Percentiles rank a stretch among this genome's conserved stretches.
These are phyloP conservation scores for Anthonomus grandis DNA, from an alignment of 1,140 invertebrate species.

Conservation along the genomic window DNA sequence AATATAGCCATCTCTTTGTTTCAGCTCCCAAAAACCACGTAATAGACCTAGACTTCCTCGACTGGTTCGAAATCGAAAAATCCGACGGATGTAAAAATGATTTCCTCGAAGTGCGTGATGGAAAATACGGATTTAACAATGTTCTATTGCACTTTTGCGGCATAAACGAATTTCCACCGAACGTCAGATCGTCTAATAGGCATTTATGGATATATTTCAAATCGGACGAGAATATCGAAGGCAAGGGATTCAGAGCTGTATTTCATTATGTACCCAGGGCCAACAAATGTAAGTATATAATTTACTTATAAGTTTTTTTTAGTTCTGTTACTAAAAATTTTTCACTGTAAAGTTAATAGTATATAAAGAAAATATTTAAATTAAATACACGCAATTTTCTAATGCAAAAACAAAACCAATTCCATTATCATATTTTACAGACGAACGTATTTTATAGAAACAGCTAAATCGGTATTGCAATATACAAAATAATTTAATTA, in stretches of 20 bases:
- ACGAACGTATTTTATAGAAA: too few species aligned
- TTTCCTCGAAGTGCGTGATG: constrained; percentile 79
- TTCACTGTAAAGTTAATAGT: too few species aligned
- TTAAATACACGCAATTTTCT: too few species aligned
- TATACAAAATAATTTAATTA: too few species aligned
- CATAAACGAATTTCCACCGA: constrained; percentile 65
- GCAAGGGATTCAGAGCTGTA: constrained; percentile 76
- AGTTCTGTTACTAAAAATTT: too few species aligned
- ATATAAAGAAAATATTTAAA: too few species aligned
- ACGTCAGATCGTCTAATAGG: constrained; percentile 70
- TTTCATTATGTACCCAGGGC: constrained; percentile 38
- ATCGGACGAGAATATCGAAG: constrained; percentile 82
- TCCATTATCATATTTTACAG: too few species aligned
- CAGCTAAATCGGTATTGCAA: too few species aligned
- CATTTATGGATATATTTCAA: constrained; percentile 82
- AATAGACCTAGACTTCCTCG: constrained; percentile 77
- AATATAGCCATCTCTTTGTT: constrained; percentile 53
- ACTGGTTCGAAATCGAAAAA: constrained; percentile 75
- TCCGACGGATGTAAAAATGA: constrained; percentile 76
- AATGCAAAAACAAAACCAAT: too few species aligned
- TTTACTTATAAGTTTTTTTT: too few species aligned
- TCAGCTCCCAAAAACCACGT: constrained; percentile 71
- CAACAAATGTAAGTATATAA: constrained; percentile 32
- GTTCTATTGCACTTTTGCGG: constrained; percentile 68
- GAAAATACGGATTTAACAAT: constrained; percentile 78